A percentile compares a stretch with the other conserved stretches of the same genome.
These are phyloP conservation scores for Rousettus leschenaultii DNA, from an alignment of 2,113 vertebrate species.

Conservation along the genomic window DNA sequence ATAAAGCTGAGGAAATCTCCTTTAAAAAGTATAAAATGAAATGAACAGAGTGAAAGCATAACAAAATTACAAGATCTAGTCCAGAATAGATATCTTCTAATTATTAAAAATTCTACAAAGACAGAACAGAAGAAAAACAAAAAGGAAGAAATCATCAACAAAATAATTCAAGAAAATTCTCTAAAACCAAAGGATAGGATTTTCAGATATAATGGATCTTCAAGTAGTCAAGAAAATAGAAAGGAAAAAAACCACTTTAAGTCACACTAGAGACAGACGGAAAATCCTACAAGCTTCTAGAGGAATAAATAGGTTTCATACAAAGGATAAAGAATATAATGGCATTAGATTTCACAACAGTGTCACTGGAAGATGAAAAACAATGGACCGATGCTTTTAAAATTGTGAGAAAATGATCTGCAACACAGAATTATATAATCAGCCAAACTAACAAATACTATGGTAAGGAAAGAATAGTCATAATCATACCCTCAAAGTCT, in stretches of 20 bases:
- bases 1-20: neutral
- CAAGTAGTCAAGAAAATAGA: neutral
- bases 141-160: neutral
- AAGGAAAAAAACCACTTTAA: neutral
- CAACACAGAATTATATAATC: neutral
- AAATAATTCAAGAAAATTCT: constrained; percentile 22
- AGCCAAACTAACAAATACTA: neutral
- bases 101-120: constrained; percentile 14
- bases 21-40: neutral
- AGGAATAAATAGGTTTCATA: neutral
- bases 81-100: neutral
- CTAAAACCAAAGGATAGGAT: neutral
- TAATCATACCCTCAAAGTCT: neutral
- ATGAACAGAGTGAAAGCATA: neutral
- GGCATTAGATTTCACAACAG: neutral
- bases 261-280: neutral
- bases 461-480: neutral
- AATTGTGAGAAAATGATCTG: neutral
- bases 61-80: neutral
- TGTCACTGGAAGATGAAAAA: neutral
- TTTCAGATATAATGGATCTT: neutral
- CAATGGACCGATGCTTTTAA: neutral
- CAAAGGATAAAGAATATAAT: neutral
- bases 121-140: neutral
- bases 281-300: neutral